phyloP scores from a whole-genome alignment of 2,797 vertebrate species.

The Antennarius maculatus region DNA sequence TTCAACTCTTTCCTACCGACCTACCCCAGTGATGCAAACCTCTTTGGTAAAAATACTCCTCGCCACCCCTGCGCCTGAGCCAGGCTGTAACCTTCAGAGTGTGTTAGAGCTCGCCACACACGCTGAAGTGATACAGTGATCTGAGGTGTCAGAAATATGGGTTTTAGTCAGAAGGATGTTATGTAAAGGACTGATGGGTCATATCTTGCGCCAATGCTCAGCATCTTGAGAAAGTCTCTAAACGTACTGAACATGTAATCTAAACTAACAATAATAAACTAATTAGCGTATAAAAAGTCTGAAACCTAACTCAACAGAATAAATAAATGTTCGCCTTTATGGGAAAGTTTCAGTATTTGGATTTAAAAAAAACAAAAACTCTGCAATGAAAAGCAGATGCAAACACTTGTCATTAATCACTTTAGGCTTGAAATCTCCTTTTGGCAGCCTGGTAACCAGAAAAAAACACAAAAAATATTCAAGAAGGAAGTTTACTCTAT shows the following conservation, averaged over 20 bases:
- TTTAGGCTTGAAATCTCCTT: conserved; percentile 11
- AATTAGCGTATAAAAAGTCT: too few relatives aligned
- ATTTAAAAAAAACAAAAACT: background rate
- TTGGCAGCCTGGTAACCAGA: conserved; percentile 23
- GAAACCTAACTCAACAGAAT: too few relatives aligned
- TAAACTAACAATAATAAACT: too few relatives aligned
- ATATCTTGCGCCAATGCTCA: background rate
- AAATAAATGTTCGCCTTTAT: background rate
- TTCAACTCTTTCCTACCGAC: conserved; percentile 74
- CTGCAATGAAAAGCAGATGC: conserved; percentile 8
- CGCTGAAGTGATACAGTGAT: conserved; percentile 22
- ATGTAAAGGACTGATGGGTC: conserved; percentile 9
- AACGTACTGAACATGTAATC: background rate
- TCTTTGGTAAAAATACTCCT: conserved; percentile 60
- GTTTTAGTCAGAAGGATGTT: conserved; percentile 24
- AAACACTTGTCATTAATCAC: conserved; percentile 23
- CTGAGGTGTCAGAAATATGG: conserved; percentile 10
- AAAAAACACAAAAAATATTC: conserved; percentile 9
- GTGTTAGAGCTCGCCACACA: conserved; percentile 55
- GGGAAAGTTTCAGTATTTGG: background rate
- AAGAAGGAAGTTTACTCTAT: conserved; percentile 13
- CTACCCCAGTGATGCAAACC: conserved; percentile 74
- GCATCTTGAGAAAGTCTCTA: background rate
- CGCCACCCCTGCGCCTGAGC: conserved; percentile 53
- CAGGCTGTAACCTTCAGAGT: conserved; percentile 58